These are phyloP conservation scores for Gopherus evgoodei DNA, from an alignment of 2,113 vertebrate species.

Conservation along the genomic window DNA sequence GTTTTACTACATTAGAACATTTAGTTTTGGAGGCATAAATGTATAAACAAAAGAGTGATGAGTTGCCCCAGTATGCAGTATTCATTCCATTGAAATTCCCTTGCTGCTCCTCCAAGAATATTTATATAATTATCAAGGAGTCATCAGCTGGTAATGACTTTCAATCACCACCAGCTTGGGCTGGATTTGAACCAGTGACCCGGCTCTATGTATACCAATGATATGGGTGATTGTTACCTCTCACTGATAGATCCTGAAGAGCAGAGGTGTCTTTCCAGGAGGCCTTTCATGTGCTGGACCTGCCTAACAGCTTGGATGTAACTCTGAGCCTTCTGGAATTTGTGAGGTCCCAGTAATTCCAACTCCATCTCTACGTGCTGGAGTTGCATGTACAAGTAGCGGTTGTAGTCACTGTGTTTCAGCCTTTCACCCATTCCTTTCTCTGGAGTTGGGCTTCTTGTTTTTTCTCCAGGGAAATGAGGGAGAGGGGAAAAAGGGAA, in stretches of 20 bases:
- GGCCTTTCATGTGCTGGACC: conserved; percentile 86
- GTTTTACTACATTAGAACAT: background rate
- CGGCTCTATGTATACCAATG: conserved; percentile 4
- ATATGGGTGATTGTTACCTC: conserved; percentile 66
- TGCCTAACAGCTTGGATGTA: conserved; percentile 85
- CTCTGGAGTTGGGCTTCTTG: conserved; percentile 63
- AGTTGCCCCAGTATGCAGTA: conserved; percentile 9
- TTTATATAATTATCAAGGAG: conserved; percentile 22
- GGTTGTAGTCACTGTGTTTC: conserved; percentile 79
- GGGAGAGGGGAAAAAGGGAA: background rate
- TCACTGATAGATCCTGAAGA: conserved; percentile 49
- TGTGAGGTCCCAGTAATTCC: conserved; percentile 81
- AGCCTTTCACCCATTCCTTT: conserved; percentile 62
- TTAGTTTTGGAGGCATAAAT: background rate
- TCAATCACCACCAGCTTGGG: background rate
- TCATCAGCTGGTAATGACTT: conserved; percentile 16
- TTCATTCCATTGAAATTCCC: background rate
- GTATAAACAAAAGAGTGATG: background rate
- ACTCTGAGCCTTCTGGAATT: conserved; percentile 82
- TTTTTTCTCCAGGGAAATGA: conserved; percentile 63
- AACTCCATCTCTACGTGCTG: conserved; percentile 87
- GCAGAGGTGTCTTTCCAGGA: conserved; percentile 76
- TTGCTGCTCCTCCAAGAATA: background rate
- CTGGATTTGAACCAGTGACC: background rate
- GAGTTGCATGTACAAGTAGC: conserved; percentile 88